Base-by-base conservation (phyloP, 92 coral and sea anemone species). In the Palythoa heliodiscus region DNA sequence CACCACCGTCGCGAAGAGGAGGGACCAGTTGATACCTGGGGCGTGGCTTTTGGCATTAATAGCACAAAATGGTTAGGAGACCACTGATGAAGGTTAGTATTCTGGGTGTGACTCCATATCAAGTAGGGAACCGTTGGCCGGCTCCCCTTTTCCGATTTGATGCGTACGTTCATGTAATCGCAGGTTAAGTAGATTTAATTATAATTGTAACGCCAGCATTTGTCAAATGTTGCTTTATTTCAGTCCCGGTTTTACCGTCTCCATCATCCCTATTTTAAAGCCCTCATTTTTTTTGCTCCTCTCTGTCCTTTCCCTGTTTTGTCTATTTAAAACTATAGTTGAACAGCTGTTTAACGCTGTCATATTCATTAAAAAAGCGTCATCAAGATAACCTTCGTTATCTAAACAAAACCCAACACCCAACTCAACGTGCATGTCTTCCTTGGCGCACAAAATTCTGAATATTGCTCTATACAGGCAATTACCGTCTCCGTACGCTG, bases 221-320 rank as follows among this genome's bases (percentile, higher is more conserved):
- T 92, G 95, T 89, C 93, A 89, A 88, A 92, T 92, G 91, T 64
- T 86, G 84, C 88, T 82, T 60, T 91, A 89, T 52, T 83, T 75
- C 37, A n/a, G n/a, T 29, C 94, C 92, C 53, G 90, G 92, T 90
- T 89, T 89, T 77, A 91, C 1, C 35, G 35, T 29, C 24, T 72
- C 57, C 23, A 86, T 78, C 4, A 86, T 82, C 52, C 92, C 92
- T 54, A 82, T 75, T 82, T 91, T 90, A 75, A 89, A 91, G 11
- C 88, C 92, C 75, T 60, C 88, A 68, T 83, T 82, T 76, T 76
- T 73, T 89, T 40, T 80, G 87, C 75, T 83, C 86, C 82, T 78
- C 37, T 25, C 83, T 91, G 50, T 54, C 72, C 61, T 54, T 82
- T 70, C 73, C 73, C 73, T 24, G 73, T 70, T 70, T 70, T 17